phyloP scores from a whole-genome alignment of 1,140 invertebrate genomes.

The Magallana gigas region DNA sequence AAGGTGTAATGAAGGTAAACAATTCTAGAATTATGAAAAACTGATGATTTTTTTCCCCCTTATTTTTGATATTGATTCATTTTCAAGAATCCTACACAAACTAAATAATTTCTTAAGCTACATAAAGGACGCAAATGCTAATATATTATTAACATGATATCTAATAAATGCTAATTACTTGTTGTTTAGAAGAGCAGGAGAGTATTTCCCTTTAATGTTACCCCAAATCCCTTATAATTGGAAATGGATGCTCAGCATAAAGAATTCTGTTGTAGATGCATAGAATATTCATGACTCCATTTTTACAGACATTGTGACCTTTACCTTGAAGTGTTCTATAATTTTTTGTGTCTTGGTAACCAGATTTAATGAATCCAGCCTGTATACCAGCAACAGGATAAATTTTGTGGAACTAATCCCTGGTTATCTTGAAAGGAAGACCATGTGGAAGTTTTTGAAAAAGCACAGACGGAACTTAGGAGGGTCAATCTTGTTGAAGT shows the following conservation, averaged over 20 bases:
- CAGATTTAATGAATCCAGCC: not conserved
- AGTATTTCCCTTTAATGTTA: not conserved
- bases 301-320: not conserved
- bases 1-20: too few relatives aligned
- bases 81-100: too few relatives aligned
- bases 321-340: not conserved
- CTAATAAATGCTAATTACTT: not conserved
- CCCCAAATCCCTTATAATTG: not conserved
- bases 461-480: slow-evolving; percentile 7
- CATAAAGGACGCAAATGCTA: too few relatives aligned
- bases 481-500: slow-evolving; percentile 35
- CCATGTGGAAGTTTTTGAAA: slow-evolving; percentile 9
- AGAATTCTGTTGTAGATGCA: not conserved
- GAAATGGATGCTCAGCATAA: not conserved
- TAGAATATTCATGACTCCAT: slow-evolving; percentile 11
- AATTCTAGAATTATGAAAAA: too few relatives aligned
- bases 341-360: not conserved
- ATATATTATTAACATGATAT: too few relatives aligned
- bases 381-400: not conserved
- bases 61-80: too few relatives aligned
- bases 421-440: not conserved
- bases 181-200: not conserved
- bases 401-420: slow-evolving; percentile 4
- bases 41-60: too few relatives aligned
- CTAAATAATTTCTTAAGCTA: too few relatives aligned